Evolutionary conservation across 2,113 vertebrate species (phyloP).

Genomic region (Phyllopteryx taeniolatus): DNA sequence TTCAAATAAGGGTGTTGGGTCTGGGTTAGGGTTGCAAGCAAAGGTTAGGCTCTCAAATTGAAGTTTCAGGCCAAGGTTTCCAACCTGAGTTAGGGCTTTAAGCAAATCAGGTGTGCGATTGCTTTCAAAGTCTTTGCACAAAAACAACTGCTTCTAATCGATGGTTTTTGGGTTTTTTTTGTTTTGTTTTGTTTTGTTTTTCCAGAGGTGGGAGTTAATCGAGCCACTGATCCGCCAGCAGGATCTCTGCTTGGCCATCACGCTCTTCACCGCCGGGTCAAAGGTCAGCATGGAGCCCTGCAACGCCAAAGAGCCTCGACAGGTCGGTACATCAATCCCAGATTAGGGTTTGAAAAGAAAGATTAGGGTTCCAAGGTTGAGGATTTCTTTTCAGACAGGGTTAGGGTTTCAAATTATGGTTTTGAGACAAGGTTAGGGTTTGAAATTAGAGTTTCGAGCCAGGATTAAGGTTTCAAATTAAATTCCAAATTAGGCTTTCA

Average conservation of each 20-base stretch:
- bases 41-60: neutral
- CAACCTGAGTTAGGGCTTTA: too few relatives aligned
- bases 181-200: neutral
- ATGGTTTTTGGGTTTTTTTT: too few relatives aligned
- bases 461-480: too few relatives aligned
- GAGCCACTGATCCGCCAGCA: slow-evolving; percentile 91
- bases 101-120: too few relatives aligned
- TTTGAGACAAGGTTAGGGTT: too few relatives aligned
- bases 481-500: too few relatives aligned
- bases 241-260: slow-evolving; percentile 87
- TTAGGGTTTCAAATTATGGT: too few relatives aligned
- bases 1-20: neutral
- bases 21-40: neutral
- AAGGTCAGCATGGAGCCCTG: slow-evolving; percentile 86
- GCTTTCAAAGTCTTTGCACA: too few relatives aligned
- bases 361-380: neutral
- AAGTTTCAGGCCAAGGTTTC: too few relatives aligned
- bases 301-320: slow-evolving; percentile 86
- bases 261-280: slow-evolving; percentile 83
- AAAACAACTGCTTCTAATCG: too few relatives aligned
- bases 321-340: slow-evolving; percentile 70
- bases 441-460: too few relatives aligned
- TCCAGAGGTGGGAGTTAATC: slow-evolving; percentile 88
- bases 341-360: neutral
- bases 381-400: too few relatives aligned